A percentile compares a stretch with the other conserved stretches of the same genome.
phyloP scores from a whole-genome alignment of 2,888 invertebrate genomes.

The Lamellibrachia satsuma region DNA sequence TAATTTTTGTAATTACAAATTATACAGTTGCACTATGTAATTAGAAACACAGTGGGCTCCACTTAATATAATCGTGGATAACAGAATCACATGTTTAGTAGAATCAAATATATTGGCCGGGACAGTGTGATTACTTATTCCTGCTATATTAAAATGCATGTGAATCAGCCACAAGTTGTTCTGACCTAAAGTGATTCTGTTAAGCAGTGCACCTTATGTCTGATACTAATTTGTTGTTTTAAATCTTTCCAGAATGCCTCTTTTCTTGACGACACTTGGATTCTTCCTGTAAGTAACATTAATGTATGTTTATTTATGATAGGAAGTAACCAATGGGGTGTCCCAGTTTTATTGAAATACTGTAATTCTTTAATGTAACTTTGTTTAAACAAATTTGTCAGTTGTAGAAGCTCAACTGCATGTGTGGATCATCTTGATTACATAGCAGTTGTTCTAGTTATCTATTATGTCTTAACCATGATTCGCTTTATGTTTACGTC shows the following conservation, averaged over 20 bases:
- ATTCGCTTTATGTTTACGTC: background rate
- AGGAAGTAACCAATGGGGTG: background rate
- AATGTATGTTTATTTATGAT: background rate
- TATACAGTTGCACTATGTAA: background rate
- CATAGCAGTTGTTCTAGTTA: background rate
- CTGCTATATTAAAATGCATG: too few species aligned
- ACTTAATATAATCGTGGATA: too few species aligned
- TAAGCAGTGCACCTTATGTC: background rate
- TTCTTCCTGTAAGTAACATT: slow-evolving; percentile 67
- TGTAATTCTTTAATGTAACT: background rate
- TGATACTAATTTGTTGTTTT: background rate
- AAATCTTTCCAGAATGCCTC: slow-evolving; percentile 68
- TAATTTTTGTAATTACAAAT: background rate
- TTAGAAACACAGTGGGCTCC: background rate
- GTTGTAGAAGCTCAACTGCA: background rate
- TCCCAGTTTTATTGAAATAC: background rate
- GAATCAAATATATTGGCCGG: too few species aligned
- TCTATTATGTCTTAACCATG: background rate
- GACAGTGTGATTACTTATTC: too few species aligned
- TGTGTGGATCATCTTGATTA: background rate
- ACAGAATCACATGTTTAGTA: too few species aligned
- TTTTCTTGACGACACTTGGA: slow-evolving; percentile 75
- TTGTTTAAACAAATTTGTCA: background rate
- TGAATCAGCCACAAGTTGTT: too few species aligned
- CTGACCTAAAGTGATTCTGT: too few species aligned